Evolutionary conservation across 1,140 invertebrate genomes (phyloP).

Genomic region (Matsumurasca onukii): DNA sequence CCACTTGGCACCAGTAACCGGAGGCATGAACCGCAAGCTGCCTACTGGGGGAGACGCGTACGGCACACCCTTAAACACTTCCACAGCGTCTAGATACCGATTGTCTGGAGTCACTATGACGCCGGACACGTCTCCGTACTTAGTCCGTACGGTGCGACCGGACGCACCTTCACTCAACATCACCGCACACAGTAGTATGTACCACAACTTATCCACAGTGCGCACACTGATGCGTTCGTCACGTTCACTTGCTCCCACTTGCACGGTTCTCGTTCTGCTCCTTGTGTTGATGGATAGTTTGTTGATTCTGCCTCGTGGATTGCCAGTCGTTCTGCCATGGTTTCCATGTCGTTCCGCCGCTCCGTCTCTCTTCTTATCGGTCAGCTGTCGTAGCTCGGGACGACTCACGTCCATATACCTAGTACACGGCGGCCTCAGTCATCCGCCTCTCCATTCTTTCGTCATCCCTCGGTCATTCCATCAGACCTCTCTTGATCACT

Average conservation of each 20-base stretch:
- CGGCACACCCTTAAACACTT: constrained; percentile 87
- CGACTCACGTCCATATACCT: not conserved
- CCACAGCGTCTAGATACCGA: constrained; percentile 52
- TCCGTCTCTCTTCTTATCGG: not conserved
- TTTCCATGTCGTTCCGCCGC: not conserved
- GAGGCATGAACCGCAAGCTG: constrained; percentile 89
- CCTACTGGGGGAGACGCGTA: constrained; percentile 94
- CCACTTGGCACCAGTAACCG: constrained; percentile 86
- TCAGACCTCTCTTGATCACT: too few relatives aligned
- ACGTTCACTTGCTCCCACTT: not conserved
- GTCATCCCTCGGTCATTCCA: not conserved
- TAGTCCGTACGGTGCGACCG: constrained; percentile 49
- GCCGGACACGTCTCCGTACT: constrained; percentile 54
- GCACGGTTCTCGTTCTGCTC: not conserved
- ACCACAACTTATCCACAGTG: not conserved
- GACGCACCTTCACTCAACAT: constrained; percentile 24
- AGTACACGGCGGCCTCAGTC: not conserved
- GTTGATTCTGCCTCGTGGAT: not conserved
- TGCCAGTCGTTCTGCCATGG: not conserved
- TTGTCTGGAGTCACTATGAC: constrained; percentile 50
- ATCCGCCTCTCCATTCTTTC: not conserved
- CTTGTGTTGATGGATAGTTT: not conserved
- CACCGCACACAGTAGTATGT: constrained; percentile 1
- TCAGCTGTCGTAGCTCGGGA: not conserved
- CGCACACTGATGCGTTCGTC: not conserved